phyloP scores from a whole-genome alignment of 1,140 invertebrate genomes.

The Sesamia nonagrioides region DNA sequence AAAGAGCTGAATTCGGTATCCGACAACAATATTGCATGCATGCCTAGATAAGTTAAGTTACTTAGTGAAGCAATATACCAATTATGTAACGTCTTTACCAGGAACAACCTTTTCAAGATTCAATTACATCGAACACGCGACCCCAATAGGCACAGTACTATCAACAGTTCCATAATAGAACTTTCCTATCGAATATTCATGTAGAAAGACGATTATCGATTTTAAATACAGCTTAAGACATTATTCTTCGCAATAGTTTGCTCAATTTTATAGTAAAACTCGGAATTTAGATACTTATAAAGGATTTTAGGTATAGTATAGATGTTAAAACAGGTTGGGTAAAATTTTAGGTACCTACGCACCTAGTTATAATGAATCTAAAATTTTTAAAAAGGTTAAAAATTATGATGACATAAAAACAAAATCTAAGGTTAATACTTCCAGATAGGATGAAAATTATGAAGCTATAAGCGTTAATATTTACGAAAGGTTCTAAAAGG shows the following conservation, averaged over 20 bases:
- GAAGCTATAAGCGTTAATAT: constrained; percentile 30
- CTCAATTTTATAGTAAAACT: constrained; percentile 17
- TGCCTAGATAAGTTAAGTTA: neutral
- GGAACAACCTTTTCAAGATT: constrained; percentile 12
- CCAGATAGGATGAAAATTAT: constrained; percentile 24
- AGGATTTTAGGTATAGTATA: neutral
- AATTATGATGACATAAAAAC: neutral
- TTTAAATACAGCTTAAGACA: constrained; percentile 43
- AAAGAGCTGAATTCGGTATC: too few relatives aligned
- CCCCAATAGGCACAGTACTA: constrained; percentile 27
- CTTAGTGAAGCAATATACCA: neutral
- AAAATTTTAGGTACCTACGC: constrained; percentile 23
- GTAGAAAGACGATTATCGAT: constrained; percentile 44
- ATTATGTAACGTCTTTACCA: neutral
- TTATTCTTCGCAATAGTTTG: constrained; percentile 29
- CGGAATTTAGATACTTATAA: neutral
- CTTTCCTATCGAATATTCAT: constrained; percentile 41
- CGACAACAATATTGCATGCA: neutral
- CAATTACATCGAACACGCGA: constrained; percentile 1
- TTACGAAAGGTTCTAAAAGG: constrained; percentile 24
- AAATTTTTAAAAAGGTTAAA: constrained; percentile 6
- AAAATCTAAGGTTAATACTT: constrained; percentile 24
- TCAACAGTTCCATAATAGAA: constrained; percentile 45
- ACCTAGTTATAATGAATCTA: neutral
- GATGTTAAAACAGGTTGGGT: neutral